phyloP scores from a whole-genome alignment of 2,888 invertebrate genomes.

The Augiades crinisus region DNA sequence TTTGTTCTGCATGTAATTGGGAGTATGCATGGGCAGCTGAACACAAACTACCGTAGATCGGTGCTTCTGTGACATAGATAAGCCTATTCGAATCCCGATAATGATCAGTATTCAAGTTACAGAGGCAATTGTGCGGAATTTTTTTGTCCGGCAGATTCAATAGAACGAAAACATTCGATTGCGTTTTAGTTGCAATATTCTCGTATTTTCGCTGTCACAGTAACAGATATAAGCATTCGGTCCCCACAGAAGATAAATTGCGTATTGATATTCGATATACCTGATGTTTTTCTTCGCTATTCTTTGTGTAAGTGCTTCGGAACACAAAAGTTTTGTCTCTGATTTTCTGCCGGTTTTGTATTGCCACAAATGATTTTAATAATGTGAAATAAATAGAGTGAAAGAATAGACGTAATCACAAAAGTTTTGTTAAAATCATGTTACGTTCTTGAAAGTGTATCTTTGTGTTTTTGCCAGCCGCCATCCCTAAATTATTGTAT shows the following conservation, averaged over 20 bases:
- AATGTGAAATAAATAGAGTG: slow-evolving; percentile 15
- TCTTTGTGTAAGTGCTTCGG: slow-evolving; percentile 41
- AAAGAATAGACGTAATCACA: slow-evolving; percentile 24
- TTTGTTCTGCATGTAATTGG: slow-evolving; percentile 48
- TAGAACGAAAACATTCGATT: slow-evolving; percentile 66
- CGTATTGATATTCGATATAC: slow-evolving; percentile 73
- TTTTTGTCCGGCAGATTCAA: slow-evolving; percentile 55
- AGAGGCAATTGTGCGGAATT: slow-evolving; percentile 65
- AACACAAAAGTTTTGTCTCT: slow-evolving; percentile 55
- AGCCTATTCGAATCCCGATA: slow-evolving; percentile 66
- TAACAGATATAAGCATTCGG: slow-evolving; percentile 63
- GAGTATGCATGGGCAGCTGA: slow-evolving; percentile 65
- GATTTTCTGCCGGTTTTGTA: slow-evolving; percentile 45
- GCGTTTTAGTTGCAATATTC: slow-evolving; percentile 69
- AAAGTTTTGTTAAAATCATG: background rate
- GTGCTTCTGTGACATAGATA: slow-evolving; percentile 66
- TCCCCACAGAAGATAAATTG: slow-evolving; percentile 70
- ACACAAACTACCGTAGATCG: slow-evolving; percentile 63
- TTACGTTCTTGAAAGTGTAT: background rate
- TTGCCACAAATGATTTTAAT: no score
- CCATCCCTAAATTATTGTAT: no score
- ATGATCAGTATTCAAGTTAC: slow-evolving; percentile 76
- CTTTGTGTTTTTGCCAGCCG: slow-evolving; percentile 7
- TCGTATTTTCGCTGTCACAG: slow-evolving; percentile 55
- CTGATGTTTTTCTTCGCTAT: slow-evolving; percentile 62